phyloP scores from a whole-genome alignment of 2,888 invertebrate genomes.

The Aromia moschata region DNA sequence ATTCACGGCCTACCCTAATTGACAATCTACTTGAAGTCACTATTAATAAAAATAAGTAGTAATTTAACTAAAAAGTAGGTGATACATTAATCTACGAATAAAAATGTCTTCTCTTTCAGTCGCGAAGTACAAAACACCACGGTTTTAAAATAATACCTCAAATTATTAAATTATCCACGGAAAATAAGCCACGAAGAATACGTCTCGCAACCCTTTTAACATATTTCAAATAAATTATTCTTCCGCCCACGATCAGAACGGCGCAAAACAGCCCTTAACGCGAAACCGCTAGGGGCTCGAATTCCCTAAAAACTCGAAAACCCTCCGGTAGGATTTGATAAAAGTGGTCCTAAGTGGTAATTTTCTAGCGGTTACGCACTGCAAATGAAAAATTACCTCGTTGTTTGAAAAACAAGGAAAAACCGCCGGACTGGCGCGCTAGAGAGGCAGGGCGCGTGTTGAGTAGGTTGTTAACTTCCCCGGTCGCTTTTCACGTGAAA shows the following conservation, averaged over 20 bases:
- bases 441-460: conserved; percentile 36
- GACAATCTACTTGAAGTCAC: no score
- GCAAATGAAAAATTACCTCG: conserved; percentile 56
- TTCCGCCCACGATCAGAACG: conserved; percentile 33
- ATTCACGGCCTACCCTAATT: no score
- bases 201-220: conserved; percentile 49
- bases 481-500: conserved; percentile 52
- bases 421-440: conserved; percentile 29
- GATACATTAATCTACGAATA: no score
- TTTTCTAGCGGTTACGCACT: conserved; percentile 57
- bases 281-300: conserved; percentile 34
- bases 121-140: not conserved
- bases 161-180: conserved; percentile 33
- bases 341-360: conserved; percentile 58
- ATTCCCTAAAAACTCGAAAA: conserved; percentile 37
- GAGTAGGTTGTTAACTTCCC: conserved; percentile 43
- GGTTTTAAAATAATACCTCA: conserved; percentile 20
- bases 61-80: no score
- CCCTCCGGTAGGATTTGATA: conserved; percentile 52
- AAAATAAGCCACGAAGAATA: conserved; percentile 34
- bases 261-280: conserved; percentile 39
- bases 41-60: no score
- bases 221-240: conserved; percentile 54
- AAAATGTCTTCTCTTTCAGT: no score
- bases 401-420: conserved; percentile 43